Percentiles rank a stretch among this genome's conserved stretches.
Evolutionary conservation across 2,113 vertebrate species (phyloP).

Genomic region (Sakesphorus luctuosus): DNA sequence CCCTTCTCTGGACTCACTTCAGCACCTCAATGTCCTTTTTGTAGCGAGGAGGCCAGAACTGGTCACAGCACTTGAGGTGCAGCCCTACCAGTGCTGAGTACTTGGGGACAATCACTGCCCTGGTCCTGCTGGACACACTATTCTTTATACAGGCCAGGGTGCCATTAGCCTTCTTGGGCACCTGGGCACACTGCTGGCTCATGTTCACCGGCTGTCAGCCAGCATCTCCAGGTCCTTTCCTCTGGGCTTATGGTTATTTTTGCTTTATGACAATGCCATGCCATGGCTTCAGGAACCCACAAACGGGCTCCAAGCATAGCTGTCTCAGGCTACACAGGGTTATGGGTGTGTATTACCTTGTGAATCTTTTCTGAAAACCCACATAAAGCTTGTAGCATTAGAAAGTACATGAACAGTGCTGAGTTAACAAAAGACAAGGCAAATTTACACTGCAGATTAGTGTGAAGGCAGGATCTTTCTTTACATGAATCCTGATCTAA

Average conservation of each 20-base stretch:
- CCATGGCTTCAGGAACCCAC: background rate
- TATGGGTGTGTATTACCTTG: background rate
- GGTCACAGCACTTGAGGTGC: rapidly evolving
- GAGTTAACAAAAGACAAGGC: background rate
- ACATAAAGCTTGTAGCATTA: background rate
- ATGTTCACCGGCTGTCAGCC: background rate
- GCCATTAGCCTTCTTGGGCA: background rate
- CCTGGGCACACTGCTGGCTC: background rate
- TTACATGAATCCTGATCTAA: background rate
- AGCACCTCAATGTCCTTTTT: background rate
- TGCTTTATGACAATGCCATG: background rate
- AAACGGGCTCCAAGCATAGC: background rate
- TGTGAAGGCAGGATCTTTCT: background rate
- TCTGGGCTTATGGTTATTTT: background rate
- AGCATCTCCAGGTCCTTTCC: background rate
- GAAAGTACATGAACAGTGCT: background rate
- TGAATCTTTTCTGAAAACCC: background rate
- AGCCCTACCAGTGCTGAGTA: rapidly evolving
- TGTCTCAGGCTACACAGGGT: background rate
- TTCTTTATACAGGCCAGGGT: background rate
- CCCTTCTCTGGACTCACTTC: rapidly evolving
- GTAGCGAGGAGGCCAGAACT: rapidly evolving
- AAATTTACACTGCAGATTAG: background rate
- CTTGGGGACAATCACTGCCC: rapidly evolving
- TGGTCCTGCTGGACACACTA: background rate